Percentiles rank a stretch among this genome's conserved stretches.
Conservation (phyloP, 2,113 vertebrate genomes). For the Pangasianodon gigas region DNA sequence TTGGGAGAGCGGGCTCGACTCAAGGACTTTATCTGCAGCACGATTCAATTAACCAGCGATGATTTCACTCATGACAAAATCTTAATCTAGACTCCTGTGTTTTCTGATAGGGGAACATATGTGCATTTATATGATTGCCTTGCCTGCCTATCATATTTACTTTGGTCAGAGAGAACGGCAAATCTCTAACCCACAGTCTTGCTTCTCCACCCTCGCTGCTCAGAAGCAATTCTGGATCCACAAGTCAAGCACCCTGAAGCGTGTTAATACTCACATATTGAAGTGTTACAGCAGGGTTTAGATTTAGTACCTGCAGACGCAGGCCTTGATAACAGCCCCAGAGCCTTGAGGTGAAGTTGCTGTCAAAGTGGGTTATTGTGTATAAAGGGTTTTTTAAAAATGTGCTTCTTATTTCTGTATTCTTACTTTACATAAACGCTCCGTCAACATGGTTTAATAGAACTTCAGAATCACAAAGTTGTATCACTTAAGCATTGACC, state of each 20-base stretch:
- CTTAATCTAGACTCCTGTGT: slow-evolving; percentile 74
- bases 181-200: slow-evolving; percentile 66
- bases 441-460: background rate
- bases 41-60: slow-evolving; percentile 70
- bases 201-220: slow-evolving; percentile 64
- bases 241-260: slow-evolving; percentile 77
- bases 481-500: background rate
- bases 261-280: slow-evolving; percentile 78
- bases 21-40: slow-evolving; percentile 66
- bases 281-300: slow-evolving; percentile 74
- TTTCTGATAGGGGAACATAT: slow-evolving; percentile 73
- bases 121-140: slow-evolving; percentile 73
- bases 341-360: slow-evolving; percentile 70
- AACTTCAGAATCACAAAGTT: background rate
- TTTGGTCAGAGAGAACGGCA: slow-evolving; percentile 72
- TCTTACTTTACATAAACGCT: background rate
- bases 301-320: slow-evolving; percentile 72
- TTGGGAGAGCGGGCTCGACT: slow-evolving; percentile 54
- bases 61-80: slow-evolving; percentile 72
- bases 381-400: slow-evolving; percentile 58
- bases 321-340: slow-evolving; percentile 69
- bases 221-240: slow-evolving; percentile 72
- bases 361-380: slow-evolving; percentile 66
- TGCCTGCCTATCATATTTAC: slow-evolving; percentile 73
- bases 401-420: background rate